Evolutionary conservation across 2,888 invertebrate genomes (phyloP), one percentile per base, ranked within the genome.

Genomic region (Lymantria dispar): DNA sequence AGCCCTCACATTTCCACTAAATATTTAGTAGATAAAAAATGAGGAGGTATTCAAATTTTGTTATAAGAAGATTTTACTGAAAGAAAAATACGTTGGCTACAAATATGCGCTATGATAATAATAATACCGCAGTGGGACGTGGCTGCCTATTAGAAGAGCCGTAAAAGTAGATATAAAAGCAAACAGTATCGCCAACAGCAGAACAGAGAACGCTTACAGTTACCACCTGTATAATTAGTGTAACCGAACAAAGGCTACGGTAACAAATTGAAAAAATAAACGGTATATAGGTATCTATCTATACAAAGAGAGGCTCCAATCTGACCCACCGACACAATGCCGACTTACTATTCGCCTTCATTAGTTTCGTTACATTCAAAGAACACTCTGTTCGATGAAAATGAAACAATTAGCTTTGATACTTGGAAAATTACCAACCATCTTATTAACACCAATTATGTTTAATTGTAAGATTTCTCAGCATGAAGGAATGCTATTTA

Each of bases 271-370:
- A 76, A 87, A 83, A 81, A 80, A 83, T 78, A 86, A 87, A 89
- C 85, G 86, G 22, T 22, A 22, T 22, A 22, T 22, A 22, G n/a
- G n/a, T n/a, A n/a, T n/a, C 60, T 60, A 67, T 61, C 70, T 66
- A 74, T 63, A 89, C 85, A 90, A 89, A 81, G 89, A 78, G 72
- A 68, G 76, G 78, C 77, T 87, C 88, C 80, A 22, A 85, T 83
- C 74, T 74, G 78, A 83, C 76, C 80, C 68, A 74, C 65, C 72
- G 60, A 79, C 71, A 85, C 83, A 87, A 86, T 80, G 71, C 78
- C 80, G 80, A 74, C 78, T 79, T 74, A 84, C 81, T 83, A 83
- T 85, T 80, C 71, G 72, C 76, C 81, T 78, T 88, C 87, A 88
- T 89, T 89, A 80, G 75, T 65, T 76, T 70, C 68, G 72, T 76